Conservation (phyloP, 2,888 invertebrate genomes). For the Encarsia formosa region DNA sequence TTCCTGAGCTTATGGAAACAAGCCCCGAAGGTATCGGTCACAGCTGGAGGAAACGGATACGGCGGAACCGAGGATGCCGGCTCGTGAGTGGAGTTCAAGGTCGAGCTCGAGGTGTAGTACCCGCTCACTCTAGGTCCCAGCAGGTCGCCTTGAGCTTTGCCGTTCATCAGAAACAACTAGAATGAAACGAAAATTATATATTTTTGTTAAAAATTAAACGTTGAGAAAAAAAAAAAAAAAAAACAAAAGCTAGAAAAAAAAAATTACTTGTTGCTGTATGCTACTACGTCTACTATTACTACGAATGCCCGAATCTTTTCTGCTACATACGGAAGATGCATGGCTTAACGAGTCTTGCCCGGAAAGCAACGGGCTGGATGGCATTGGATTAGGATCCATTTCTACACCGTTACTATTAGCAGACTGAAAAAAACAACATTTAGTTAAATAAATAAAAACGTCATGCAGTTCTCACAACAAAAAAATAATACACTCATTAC, state of each 20-base stretch:
- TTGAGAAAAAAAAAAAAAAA: too few species aligned
- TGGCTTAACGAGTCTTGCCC: constrained; percentile 64
- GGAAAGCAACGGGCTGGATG: constrained; percentile 46
- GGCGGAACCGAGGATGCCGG: constrained; percentile 52
- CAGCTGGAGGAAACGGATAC: constrained; percentile 52
- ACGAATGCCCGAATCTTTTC: constrained; percentile 84
- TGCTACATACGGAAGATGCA: constrained; percentile 73
- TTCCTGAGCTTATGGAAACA: constrained; percentile 78
- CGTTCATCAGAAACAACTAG: constrained; percentile 61
- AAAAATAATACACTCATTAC: too few species aligned
- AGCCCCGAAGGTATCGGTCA: constrained; percentile 67
- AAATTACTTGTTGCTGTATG: constrained; percentile 74
- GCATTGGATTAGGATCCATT: constrained; percentile 48
- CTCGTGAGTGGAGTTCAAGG: constrained; percentile 53
- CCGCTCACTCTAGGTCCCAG: constrained; percentile 80
- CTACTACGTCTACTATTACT: constrained; percentile 82
- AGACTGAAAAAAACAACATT: constrained; percentile 30
- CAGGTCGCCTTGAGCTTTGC: constrained; percentile 64
- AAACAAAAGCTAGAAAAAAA: not conserved
- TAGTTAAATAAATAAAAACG: too few species aligned
- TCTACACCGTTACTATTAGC: constrained; percentile 41
- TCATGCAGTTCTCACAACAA: too few species aligned
- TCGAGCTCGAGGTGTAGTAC: constrained; percentile 82
- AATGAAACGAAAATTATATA: constrained; percentile 12
- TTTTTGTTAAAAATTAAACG: too few species aligned